phyloP scores from a whole-genome alignment of 2,797 vertebrate species.

The Urosaurus nigricauda region DNA sequence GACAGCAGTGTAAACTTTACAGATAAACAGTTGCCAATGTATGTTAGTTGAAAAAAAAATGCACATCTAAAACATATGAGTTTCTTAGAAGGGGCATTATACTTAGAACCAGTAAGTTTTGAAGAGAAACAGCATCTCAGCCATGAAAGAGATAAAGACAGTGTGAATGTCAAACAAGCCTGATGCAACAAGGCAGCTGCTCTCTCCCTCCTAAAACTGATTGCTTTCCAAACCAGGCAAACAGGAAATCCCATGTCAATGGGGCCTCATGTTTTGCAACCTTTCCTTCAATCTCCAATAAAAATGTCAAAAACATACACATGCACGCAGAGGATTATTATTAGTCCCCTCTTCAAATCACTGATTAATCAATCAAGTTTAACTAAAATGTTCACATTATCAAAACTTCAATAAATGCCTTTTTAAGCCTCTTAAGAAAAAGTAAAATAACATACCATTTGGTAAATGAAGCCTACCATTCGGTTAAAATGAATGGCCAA shows the following conservation, averaged over 20 bases:
- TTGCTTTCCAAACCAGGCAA: neutral
- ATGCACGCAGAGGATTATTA: neutral
- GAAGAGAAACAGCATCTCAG: slow-evolving; percentile 1
- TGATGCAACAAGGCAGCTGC: neutral
- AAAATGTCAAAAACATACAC: neutral
- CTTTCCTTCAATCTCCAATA: neutral
- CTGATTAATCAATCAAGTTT: neutral
- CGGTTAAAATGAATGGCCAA: neutral
- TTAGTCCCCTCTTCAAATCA: neutral
- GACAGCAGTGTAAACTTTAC: neutral
- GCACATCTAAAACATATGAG: neutral
- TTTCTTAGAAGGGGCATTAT: neutral
- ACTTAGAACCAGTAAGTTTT: slow-evolving; percentile 1
- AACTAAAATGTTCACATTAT: neutral
- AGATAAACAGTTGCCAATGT: slow-evolving; percentile 18
- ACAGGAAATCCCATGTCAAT: neutral
- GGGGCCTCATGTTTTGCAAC: neutral
- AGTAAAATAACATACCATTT: neutral
- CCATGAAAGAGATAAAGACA: neutral
- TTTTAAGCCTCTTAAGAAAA: slow-evolving; percentile 7
- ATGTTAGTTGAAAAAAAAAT: slow-evolving; percentile 24
- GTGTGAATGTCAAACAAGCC: neutral
- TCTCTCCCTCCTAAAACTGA: neutral
- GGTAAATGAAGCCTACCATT: neutral
- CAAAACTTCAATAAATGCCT: neutral